Evolutionary conservation across 1,140 invertebrate species (phyloP), one percentile per base, ranked within the genome.

Genomic region (Sinella curviseta): DNA sequence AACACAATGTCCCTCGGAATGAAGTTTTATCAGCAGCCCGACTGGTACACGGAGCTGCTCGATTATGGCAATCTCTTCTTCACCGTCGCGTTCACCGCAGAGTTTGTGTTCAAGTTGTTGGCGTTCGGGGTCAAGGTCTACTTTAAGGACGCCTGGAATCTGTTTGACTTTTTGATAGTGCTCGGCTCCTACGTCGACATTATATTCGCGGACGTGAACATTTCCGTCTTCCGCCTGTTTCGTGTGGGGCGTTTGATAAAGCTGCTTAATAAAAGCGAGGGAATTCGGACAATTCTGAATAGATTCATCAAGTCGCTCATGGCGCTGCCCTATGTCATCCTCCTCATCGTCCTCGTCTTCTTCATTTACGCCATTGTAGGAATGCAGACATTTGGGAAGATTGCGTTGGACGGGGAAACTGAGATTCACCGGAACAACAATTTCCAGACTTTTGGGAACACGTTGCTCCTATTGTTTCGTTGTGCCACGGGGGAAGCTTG

Each of bases 281-380:
- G 97, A 80, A 99, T 99, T 81, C 90, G 97, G 80, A 99, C 98
- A 0, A 88, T 99, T 35, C 90, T 99, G 0, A 99, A 98, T 98
- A 99, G 98, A 1, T 99, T 99, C 87, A 97, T 99, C 82, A 99
- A 99, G 88, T 99, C 97, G n/a, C 99, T 99, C 88, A 93, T 99
- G 91, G 98, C 98, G 33, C 89, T 99, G 84, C 98, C 98, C 24
- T 99, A 99, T 88, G 98, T 99, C 84, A 97, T 97, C 12, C 90
- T 99, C 77, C 91, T 99, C 4, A 99, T 99, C 85, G 94, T 99
- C 20, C 94, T 99, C 92, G 90, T 99, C 55, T 99, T 99, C 89
- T 99, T 99, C 89, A 99, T 99, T 85, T 99, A 99, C 86, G 98
- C 98, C 78, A 97, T 99, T 24, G 98, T 99, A 85, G 98, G 98